Base-by-base conservation (phyloP, 2,797 vertebrate genomes). In the Gobio occitaniae region DNA sequence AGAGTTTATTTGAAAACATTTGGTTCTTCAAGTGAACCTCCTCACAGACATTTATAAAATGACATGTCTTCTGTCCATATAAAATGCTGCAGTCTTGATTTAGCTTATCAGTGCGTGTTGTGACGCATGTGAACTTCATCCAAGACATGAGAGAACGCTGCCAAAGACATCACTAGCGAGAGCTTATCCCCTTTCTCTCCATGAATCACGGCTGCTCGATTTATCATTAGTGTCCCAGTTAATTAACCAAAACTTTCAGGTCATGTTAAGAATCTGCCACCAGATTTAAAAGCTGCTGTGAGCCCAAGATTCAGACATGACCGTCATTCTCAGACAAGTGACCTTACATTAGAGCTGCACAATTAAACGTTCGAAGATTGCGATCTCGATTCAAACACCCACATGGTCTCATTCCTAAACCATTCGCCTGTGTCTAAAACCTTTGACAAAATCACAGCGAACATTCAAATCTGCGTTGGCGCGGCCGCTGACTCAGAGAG, bases 121-220 rank as follows among this genome's bases (percentile, higher is more conserved):
- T 69, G 56, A 83, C 79, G 63, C 74, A 81, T 80, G 78, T 86
- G 76, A 88, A 84, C 87, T 84, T 44, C 54, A 86, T 86, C 86
- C 88, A 87, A 86, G 70, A 83, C 81, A 47, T 12, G 15, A 47
- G 41, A 48, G 38, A 65, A 76, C 19, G 16, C 21, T 83, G 85
- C 90, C 83, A 88, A 89, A 83, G 47, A 86, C 74, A 84, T 87
- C 68, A 81, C 47, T 41, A 19, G 38, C 2, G 66, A 84, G 78
- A 86, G 78, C 71, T 85, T 75, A 83, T 80, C 78, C 63, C 13
- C 71, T 86, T 59, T 54, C 25, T 84, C 50, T 75, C 19, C 84
- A 78, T 74, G 72, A 80, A 76, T 88, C 84, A 79, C 13, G 19
- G 44, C 76, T 13, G 69, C 59, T 76, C 41, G 6, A 83, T 65